phyloP scores from a whole-genome alignment of 2,113 vertebrate species.

The Cervus canadensis region DNA sequence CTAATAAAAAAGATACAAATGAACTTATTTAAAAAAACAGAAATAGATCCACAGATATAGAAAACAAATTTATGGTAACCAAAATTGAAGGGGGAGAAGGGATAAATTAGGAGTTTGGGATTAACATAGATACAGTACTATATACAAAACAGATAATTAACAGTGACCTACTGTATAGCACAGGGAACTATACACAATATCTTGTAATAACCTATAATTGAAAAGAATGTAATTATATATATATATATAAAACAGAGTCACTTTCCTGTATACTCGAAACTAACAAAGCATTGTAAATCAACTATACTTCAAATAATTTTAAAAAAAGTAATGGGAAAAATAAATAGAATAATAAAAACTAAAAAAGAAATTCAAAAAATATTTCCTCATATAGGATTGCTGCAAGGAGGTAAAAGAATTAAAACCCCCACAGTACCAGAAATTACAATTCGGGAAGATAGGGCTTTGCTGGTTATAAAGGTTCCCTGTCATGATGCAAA shows the following conservation, averaged over 20 bases:
- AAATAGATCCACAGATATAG: not conserved
- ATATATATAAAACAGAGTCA: not conserved
- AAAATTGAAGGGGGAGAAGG: not conserved
- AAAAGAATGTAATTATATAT: not conserved
- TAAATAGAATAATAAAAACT: not conserved
- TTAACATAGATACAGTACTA: not conserved
- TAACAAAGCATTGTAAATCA: not conserved
- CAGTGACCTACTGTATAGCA: not conserved
- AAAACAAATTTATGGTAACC: not conserved
- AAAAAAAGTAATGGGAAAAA: not conserved
- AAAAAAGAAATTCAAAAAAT: not conserved
- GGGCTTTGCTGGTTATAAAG: not conserved
- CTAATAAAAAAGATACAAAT: not conserved
- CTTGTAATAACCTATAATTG: not conserved
- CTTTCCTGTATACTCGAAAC: not conserved
- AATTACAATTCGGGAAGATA: not conserved
- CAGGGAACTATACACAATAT: not conserved
- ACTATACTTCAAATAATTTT: not conserved
- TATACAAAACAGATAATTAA: not conserved
- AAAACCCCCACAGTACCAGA: not conserved
- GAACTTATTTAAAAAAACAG: not conserved
- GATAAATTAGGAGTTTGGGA: not conserved
- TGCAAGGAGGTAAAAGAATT: not conserved
- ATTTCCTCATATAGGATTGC: not conserved
- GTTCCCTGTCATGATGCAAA: not conserved